These are phyloP conservation scores for Rhodinocichla rosea DNA, from an alignment of 2,113 vertebrate species.

Conservation along the genomic window DNA sequence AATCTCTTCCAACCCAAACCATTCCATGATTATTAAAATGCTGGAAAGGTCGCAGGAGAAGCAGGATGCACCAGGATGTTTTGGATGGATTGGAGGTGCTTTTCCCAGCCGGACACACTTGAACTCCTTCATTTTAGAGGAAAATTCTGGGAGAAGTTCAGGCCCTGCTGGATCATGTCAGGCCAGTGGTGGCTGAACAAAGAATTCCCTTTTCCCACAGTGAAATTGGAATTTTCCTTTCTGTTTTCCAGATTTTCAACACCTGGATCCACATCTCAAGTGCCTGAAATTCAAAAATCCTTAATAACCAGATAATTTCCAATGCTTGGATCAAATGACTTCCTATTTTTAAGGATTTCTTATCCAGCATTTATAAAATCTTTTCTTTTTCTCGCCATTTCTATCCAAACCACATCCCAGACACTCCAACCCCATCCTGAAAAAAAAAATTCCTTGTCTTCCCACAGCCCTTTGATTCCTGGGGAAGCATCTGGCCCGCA, in stretches of 20 bases:
- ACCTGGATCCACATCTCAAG: neutral
- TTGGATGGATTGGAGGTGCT: fast-evolving
- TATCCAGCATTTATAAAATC: neutral
- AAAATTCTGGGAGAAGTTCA: neutral
- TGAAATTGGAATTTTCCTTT: neutral
- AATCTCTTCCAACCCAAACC: too few species aligned
- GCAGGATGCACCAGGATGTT: fast-evolving
- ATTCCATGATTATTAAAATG: neutral
- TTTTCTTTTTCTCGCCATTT: fast-evolving
- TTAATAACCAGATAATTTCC: fast-evolving
- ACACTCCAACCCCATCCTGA: neutral
- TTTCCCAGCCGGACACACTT: neutral
- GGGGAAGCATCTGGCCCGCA: neutral
- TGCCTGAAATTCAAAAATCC: fast-evolving
- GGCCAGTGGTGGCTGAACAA: too few species aligned
- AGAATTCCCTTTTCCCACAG: fast-evolving
- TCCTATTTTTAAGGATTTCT: neutral
- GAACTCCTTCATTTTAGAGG: neutral
- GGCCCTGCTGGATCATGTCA: neutral
- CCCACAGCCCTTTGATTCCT: neutral
- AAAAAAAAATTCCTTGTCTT: neutral
- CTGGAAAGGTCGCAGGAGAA: neutral
- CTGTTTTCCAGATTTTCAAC: neutral
- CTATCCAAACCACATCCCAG: neutral
- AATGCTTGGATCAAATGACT: fast-evolving